These are phyloP conservation scores for Chloroclysta siterata DNA, from an alignment of 2,888 invertebrate species.

Conservation along the genomic window DNA sequence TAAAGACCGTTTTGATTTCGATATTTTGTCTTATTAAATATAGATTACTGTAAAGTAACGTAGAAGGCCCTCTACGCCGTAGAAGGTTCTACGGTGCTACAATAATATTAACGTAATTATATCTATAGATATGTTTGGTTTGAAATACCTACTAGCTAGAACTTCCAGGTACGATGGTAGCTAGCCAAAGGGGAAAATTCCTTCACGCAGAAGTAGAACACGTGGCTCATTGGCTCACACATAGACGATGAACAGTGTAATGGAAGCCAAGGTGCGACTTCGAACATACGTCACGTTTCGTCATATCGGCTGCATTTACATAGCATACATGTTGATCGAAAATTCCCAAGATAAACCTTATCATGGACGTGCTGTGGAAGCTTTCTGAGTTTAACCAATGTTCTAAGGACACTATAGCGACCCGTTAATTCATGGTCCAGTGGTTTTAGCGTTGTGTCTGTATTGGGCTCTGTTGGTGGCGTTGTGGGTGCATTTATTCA, in stretches of 20 bases:
- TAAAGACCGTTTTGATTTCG: no score
- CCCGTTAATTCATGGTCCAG: neutral
- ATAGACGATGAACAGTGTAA: conserved; percentile 13
- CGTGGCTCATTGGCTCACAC: conserved; percentile 16
- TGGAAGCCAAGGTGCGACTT: conserved; percentile 26
- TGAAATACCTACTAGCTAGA: neutral
- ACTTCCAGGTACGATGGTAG: neutral
- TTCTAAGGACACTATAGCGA: no score
- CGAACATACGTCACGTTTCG: conserved; percentile 29
- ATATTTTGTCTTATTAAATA: no score
- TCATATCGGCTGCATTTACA: conserved; percentile 17
- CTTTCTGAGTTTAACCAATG: no score
- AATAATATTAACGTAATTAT: neutral
- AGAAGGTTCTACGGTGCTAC: conserved; percentile 10
- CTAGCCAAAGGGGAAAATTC: conserved; percentile 13
- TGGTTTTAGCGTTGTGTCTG: no score
- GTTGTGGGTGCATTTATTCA: neutral
- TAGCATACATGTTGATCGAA: neutral
- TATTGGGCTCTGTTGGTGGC: neutral
- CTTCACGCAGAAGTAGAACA: conserved; percentile 8
- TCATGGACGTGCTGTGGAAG: neutral
- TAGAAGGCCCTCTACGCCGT: conserved; percentile 18
- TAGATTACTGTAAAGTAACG: neutral
- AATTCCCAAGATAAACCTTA: no score
- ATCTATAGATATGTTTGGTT: no score